Conservation (phyloP, 37 sponge, comb jelly and placozoan species). For the Dysidea cf. avara region DNA sequence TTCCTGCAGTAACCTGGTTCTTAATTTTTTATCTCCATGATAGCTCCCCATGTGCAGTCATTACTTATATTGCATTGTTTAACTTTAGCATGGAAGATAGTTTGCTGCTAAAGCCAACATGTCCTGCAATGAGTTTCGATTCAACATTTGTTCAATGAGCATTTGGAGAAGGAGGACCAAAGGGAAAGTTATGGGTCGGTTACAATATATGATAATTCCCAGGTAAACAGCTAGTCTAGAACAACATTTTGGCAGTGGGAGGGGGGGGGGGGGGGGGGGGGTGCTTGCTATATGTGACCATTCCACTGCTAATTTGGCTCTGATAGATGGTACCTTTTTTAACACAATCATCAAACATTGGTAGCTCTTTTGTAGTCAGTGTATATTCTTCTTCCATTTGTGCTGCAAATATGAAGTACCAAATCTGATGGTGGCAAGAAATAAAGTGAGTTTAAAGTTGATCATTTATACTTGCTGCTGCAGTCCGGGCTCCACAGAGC, state of each 20-base stretch:
- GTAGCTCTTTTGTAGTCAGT: constrained; percentile 46
- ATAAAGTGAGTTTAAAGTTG: no score
- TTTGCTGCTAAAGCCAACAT: constrained; percentile 58
- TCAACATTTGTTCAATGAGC: constrained; percentile 62
- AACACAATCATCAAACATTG: constrained; percentile 2
- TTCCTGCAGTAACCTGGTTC: no score
- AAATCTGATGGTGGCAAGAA: no score
- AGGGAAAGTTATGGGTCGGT: constrained; percentile 54
- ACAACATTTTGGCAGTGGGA: no score
- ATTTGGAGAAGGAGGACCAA: constrained; percentile 51
- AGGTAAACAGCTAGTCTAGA: no score
- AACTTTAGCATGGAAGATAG: constrained; percentile 53
- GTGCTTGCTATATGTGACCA: constrained; percentile 1
- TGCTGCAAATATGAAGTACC: constrained; percentile 67
- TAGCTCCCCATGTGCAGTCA: no score
- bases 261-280: neutral
- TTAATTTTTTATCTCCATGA: no score
- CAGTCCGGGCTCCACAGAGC: no score
- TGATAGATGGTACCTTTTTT: constrained; percentile 26
- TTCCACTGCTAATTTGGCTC: constrained; percentile 19
- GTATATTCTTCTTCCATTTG: constrained; percentile 27
- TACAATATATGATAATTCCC: no score
- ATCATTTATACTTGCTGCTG: no score
- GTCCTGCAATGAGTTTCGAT: constrained; percentile 62
- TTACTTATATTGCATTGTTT: no score